A percentile compares a stretch with the other conserved stretches of the same genome.
Evolutionary conservation across 2,888 invertebrate species (phyloP).

Genomic region (Cacoxenus indagator): DNA sequence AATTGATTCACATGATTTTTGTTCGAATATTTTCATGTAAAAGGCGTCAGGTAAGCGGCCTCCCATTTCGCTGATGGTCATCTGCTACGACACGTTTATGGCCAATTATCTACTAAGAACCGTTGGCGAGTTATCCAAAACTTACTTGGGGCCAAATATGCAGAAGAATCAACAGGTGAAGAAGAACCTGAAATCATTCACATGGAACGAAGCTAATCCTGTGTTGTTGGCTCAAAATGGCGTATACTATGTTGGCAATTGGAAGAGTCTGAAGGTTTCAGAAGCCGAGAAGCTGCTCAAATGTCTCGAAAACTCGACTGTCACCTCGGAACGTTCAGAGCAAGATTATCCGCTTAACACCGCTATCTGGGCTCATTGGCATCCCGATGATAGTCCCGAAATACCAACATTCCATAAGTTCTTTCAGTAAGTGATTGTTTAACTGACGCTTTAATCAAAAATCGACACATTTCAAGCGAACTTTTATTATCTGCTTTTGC

Average conservation of each 20-base stretch:
- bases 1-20: background rate
- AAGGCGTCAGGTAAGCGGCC: slow-evolving; percentile 50
- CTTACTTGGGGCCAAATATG: slow-evolving; percentile 62
- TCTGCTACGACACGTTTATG: slow-evolving; percentile 59
- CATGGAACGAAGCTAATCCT: slow-evolving; percentile 67
- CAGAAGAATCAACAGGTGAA: slow-evolving; percentile 48
- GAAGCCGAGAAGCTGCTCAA: slow-evolving; percentile 56
- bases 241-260: slow-evolving; percentile 69
- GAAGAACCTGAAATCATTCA: slow-evolving; percentile 31
- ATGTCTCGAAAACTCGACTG: slow-evolving; percentile 51
- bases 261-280: slow-evolving; percentile 58
- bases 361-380: slow-evolving; percentile 70
- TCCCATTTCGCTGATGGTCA: slow-evolving; percentile 64
- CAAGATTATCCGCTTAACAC: slow-evolving; percentile 54
- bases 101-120: slow-evolving; percentile 57
- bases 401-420: slow-evolving; percentile 61
- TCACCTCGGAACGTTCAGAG: slow-evolving; percentile 37
- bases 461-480: no score
- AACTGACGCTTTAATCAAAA: background rate
- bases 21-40: slow-evolving; percentile 4
- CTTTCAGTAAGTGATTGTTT: slow-evolving; percentile 66
- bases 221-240: slow-evolving; percentile 67
- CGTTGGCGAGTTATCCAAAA: slow-evolving; percentile 61
- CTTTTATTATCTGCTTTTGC: background rate
- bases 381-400: slow-evolving; percentile 56